phyloP scores from a whole-genome alignment of 2,888 invertebrate species.

The Catocala sponsa region DNA sequence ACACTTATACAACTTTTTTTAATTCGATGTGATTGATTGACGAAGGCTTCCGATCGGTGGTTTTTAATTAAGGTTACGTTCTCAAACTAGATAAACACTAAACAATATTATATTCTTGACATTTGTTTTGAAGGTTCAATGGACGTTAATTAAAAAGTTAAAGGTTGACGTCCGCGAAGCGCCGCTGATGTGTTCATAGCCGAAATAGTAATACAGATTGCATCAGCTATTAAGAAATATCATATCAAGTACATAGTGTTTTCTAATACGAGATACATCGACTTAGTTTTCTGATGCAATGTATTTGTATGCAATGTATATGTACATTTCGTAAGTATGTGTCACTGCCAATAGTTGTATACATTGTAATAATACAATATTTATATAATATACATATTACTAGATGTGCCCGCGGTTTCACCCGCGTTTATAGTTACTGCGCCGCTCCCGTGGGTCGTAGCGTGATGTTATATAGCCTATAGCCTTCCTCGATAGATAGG shows the following conservation, averaged over 20 bases:
- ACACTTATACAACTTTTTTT: conserved; percentile 54
- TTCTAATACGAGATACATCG: conserved; percentile 13
- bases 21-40: conserved; percentile 45
- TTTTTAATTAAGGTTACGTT: conserved; percentile 36
- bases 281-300: conserved; percentile 14
- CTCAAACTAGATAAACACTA: neutral
- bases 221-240: conserved; percentile 24
- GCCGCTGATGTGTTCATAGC: conserved; percentile 5
- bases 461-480: too few relatives aligned
- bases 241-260: conserved; percentile 9
- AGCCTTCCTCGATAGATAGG: too few relatives aligned
- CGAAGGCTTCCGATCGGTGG: conserved; percentile 44
- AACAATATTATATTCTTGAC: conserved; percentile 28
- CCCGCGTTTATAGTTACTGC: too few relatives aligned
- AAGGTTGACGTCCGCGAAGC: neutral
- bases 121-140: conserved; percentile 39
- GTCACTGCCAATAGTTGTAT: neutral
- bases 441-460: too few relatives aligned
- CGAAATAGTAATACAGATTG: conserved; percentile 17
- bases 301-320: too few relatives aligned
- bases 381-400: too few relatives aligned
- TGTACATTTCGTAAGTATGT: conserved; percentile 4
- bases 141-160: conserved; percentile 16
- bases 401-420: too few relatives aligned
- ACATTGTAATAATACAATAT: too few relatives aligned